A percentile compares a stretch with the other conserved stretches of the same genome.
Conservation (phyloP, 2,113 vertebrate genomes). For the Sinocyclocheilus rhinocerous region DNA sequence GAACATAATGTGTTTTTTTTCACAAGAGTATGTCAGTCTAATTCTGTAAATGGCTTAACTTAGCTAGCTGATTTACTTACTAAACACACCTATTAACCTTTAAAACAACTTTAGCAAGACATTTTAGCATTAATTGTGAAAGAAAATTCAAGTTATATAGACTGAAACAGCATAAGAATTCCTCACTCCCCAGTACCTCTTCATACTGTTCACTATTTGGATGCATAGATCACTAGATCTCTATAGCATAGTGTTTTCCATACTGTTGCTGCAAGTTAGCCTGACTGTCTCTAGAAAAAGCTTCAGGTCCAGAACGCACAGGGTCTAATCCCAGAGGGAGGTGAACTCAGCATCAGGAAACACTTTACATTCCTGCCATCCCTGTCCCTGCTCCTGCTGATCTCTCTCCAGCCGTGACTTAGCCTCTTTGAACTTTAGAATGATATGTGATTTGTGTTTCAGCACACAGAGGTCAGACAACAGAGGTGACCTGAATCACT, state of each 20-base stretch:
- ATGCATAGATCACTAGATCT: background rate
- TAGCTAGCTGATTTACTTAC: background rate
- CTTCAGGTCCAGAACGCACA: background rate
- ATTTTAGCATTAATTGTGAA: background rate
- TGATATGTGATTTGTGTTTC: constrained; percentile 29
- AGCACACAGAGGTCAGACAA: constrained; percentile 36
- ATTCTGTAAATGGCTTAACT: background rate
- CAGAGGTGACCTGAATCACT: constrained; percentile 23
- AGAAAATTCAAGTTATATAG: background rate
- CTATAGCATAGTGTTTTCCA: background rate
- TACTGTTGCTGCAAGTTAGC: background rate
- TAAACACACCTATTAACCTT: background rate
- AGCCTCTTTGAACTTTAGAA: constrained; percentile 31
- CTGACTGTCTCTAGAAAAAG: background rate
- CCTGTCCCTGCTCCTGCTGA: constrained; percentile 23
- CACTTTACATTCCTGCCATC: constrained; percentile 52
- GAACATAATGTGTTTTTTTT: no score
- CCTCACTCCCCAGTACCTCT: background rate
- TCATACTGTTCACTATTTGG: background rate
- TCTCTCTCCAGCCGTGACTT: constrained; percentile 46
- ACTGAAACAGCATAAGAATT: background rate
- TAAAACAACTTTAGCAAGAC: background rate
- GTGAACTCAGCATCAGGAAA: constrained; percentile 59
- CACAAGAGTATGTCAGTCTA: background rate
- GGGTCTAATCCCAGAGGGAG: constrained; percentile 30